phyloP scores from a whole-genome alignment of 2,888 invertebrate species.

The Nemotelus nigrinus region DNA sequence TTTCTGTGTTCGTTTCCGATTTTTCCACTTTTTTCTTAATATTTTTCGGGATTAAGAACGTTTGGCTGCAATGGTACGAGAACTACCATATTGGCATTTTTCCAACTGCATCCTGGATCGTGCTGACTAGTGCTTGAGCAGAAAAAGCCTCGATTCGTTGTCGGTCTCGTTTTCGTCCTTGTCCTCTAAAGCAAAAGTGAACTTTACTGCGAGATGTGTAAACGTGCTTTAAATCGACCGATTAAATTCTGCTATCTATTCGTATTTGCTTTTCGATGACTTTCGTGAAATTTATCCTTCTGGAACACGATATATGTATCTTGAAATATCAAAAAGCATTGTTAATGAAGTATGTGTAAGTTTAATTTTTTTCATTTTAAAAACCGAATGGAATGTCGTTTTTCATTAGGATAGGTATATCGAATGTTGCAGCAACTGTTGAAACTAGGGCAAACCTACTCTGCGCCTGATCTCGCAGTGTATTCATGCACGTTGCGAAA shows the following conservation, averaged over 20 bases:
- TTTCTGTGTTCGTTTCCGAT: not conserved
- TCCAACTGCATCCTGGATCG: constrained; percentile 37
- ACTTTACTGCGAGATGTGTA: constrained; percentile 25
- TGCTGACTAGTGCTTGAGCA: constrained; percentile 34
- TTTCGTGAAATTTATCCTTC: not conserved
- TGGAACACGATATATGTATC: too few species aligned
- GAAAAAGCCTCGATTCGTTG: constrained; percentile 2
- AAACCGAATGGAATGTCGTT: too few species aligned
- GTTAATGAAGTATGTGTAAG: too few species aligned
- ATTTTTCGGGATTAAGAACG: constrained; percentile 14
- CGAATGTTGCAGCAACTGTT: too few species aligned
- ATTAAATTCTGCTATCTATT: constrained; percentile 22
- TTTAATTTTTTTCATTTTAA: too few species aligned
- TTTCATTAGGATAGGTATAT: too few species aligned
- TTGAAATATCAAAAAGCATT: too few species aligned
- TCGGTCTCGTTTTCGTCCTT: constrained; percentile 15
- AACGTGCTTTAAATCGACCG: constrained; percentile 38
- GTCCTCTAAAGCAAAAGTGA: constrained; percentile 11
- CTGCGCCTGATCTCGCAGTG: too few species aligned
- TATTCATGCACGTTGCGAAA: too few species aligned
- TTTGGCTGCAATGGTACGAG: not conserved
- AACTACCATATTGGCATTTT: constrained; percentile 25
- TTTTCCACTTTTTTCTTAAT: constrained; percentile 1
- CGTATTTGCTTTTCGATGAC: constrained; percentile 22
- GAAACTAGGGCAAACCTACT: too few species aligned